These are phyloP conservation scores for Notocelia uddmanniana DNA, from an alignment of 2,888 invertebrate species.

Conservation along the genomic window DNA sequence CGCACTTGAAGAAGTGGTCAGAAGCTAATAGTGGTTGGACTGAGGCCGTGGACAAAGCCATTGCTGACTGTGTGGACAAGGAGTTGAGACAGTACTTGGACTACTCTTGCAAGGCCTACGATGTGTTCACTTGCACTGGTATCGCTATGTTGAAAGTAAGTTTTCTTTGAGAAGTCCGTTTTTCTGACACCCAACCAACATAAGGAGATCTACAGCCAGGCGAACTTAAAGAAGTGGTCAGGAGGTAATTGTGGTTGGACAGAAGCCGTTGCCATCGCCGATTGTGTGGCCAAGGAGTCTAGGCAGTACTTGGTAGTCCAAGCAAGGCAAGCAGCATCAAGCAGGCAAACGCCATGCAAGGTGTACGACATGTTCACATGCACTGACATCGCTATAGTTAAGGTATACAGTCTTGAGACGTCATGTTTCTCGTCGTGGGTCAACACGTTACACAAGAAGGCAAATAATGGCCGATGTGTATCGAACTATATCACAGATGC, in stretches of 20 bases:
- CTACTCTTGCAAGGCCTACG: conserved; percentile 74
- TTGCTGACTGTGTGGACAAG: conserved; percentile 73
- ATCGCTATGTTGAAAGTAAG: conserved; percentile 79
- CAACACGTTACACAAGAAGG: too few relatives aligned
- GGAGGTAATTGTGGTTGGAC: conserved; percentile 69
- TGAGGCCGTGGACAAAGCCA: conserved; percentile 68
- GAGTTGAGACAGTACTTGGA: conserved; percentile 74
- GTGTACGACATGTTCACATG: conserved; percentile 58
- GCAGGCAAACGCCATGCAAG: too few relatives aligned
- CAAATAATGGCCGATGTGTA: too few relatives aligned
- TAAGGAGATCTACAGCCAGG: conserved; percentile 67
- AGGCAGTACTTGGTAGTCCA: conserved; percentile 74
- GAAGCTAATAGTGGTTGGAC: conserved; percentile 69
- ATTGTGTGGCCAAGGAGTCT: conserved; percentile 73
- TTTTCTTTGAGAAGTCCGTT: neutral
- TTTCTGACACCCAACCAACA: conserved; percentile 64
- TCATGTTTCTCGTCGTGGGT: too few relatives aligned
- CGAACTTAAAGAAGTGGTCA: conserved; percentile 68
- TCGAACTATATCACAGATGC: too few relatives aligned
- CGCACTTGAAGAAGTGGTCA: conserved; percentile 69
- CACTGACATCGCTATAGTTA: neutral
- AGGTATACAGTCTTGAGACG: neutral
- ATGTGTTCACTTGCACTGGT: conserved; percentile 78
- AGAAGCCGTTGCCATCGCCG: conserved; percentile 67
- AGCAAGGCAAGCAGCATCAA: too few relatives aligned